Conservation (phyloP, 1,140 invertebrate genomes). For the Stratiolaelaps scimitus region DNA sequence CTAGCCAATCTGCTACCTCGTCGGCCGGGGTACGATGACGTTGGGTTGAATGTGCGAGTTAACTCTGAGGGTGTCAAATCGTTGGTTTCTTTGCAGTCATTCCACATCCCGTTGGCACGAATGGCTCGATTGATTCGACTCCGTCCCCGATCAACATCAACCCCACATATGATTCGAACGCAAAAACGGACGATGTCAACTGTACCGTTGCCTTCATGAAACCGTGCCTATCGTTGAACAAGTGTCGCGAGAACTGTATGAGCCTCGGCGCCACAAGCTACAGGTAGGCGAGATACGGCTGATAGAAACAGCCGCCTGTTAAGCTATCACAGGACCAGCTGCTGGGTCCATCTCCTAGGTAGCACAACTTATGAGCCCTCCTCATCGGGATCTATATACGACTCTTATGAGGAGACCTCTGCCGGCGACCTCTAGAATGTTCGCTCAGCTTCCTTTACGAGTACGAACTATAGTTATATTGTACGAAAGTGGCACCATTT, state of each 20-base stretch:
- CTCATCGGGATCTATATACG: no score
- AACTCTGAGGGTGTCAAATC: no score
- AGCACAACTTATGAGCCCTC: background rate
- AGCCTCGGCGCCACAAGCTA: conserved; percentile 61
- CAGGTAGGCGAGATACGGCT: conserved; percentile 52
- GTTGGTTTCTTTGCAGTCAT: background rate
- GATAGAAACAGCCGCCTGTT: background rate
- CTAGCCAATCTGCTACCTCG: no score
- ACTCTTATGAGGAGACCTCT: no score
- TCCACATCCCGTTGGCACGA: background rate
- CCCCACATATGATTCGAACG: conserved; percentile 16
- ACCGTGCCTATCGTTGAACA: conserved; percentile 73
- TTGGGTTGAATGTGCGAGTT: no score
- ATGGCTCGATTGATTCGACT: conserved; percentile 1
- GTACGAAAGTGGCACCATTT: no score
- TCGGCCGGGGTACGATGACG: no score
- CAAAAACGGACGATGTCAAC: conserved; percentile 47
- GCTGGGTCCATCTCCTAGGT: background rate
- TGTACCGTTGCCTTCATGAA: conserved; percentile 85
- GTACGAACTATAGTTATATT: no score
- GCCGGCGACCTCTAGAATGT: no score
- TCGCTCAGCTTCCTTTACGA: no score
- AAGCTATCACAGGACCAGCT: background rate
- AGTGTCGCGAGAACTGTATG: conserved; percentile 63
- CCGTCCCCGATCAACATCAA: conserved; percentile 24